Conservation (phyloP, 2,113 vertebrate species). For the Rhynchopsitta pachyrhyncha region DNA sequence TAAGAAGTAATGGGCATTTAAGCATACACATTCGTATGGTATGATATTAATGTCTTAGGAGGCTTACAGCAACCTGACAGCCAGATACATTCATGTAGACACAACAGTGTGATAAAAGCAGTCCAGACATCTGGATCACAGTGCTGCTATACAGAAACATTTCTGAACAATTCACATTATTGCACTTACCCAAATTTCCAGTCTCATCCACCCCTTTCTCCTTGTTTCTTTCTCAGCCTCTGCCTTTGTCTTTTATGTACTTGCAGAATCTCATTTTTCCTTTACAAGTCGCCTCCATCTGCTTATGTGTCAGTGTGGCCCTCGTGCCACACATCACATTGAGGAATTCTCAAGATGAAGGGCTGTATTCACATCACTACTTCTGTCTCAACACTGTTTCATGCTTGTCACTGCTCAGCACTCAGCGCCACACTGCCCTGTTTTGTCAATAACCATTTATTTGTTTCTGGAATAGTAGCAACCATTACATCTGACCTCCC, state of each 20-base stretch:
- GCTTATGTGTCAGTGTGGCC: conserved; percentile 55
- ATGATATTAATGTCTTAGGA: conserved; percentile 11
- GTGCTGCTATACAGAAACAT: conserved; percentile 33
- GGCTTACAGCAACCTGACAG: conserved; percentile 68
- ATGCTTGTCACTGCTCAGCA: conserved; percentile 79
- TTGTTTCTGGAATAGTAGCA: conserved; percentile 93
- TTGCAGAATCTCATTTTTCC: conserved; percentile 31
- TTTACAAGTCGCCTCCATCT: conserved; percentile 56
- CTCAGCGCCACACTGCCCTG: conserved; percentile 88
- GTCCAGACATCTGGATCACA: conserved; percentile 76
- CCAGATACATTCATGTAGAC: conserved; percentile 72
- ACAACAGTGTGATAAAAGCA: conserved; percentile 75
- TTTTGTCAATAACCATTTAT: conserved; percentile 99
- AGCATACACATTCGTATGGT: background rate
- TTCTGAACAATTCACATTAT: conserved; percentile 65
- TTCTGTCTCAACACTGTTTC: conserved; percentile 53
- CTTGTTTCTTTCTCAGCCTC: conserved; percentile 3
- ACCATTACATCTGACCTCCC: conserved; percentile 99
- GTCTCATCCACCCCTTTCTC: conserved; percentile 20
- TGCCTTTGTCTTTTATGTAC: conserved; percentile 37
- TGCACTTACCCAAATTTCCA: conserved; percentile 77
- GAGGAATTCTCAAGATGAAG: conserved; percentile 60
- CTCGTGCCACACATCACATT: conserved; percentile 14
- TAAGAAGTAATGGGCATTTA: conserved; percentile 20
- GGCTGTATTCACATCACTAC: conserved; percentile 34